Conservation (phyloP, 1,140 invertebrate genomes). For the Drosophila rufa region DNA sequence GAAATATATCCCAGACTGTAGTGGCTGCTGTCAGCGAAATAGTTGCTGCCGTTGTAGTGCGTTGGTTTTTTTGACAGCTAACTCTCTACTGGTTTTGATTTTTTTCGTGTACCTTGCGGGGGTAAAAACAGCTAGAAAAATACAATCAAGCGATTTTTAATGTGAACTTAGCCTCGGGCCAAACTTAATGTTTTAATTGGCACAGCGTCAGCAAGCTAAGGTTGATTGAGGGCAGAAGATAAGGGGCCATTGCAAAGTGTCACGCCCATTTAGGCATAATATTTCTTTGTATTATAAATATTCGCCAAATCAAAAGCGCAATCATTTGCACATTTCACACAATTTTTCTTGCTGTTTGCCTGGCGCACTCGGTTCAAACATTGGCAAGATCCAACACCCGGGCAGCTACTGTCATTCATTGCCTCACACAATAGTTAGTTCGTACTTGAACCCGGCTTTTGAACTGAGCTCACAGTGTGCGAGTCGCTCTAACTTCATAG, state of each 20-base stretch:
- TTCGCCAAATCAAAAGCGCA: conserved; percentile 38
- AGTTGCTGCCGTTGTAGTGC: conserved; percentile 44
- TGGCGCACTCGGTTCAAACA: conserved; percentile 26
- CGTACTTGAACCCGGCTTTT: conserved; percentile 53
- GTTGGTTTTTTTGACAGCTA: conserved; percentile 42
- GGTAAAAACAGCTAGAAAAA: conserved; percentile 22
- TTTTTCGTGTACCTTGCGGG: conserved; percentile 33
- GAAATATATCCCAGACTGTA: conserved; percentile 24
- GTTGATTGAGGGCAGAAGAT: conserved; percentile 14
- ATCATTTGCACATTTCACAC: conserved; percentile 36
- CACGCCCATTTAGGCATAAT: conserved; percentile 35
- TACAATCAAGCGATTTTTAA: conserved; percentile 31
- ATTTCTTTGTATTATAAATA: conserved; percentile 36
- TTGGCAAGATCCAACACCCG: conserved; percentile 13
- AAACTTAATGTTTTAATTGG: conserved; percentile 53
- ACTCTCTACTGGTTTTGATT: conserved; percentile 47
- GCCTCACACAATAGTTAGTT: conserved; percentile 48
- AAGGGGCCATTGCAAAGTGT: conserved; percentile 1
- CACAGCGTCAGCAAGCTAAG: conserved; percentile 26
- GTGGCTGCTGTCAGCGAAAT: conserved; percentile 25
- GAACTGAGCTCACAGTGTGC: conserved; percentile 30
- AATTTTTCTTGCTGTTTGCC: conserved; percentile 18
- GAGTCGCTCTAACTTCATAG: conserved; percentile 37
- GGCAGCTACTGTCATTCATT: conserved; percentile 41
- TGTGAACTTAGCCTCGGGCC: conserved; percentile 39